Percentiles rank a stretch among this genome's conserved stretches.
Evolutionary conservation across 2,797 vertebrate species (phyloP).

Genomic region (Protonibea diacanthus): DNA sequence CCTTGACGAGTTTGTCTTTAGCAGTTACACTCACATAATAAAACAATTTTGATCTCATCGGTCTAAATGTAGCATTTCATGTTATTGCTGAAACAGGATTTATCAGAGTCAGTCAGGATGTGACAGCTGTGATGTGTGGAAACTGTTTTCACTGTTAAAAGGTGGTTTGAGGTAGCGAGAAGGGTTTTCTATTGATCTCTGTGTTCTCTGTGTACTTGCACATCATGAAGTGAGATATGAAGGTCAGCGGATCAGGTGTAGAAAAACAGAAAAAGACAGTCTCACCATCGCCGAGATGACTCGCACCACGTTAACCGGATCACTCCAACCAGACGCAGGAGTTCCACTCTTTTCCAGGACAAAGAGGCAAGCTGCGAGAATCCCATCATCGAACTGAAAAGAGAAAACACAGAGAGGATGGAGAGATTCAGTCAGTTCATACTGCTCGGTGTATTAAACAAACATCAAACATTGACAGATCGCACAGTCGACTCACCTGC

Average conservation of each 20-base stretch:
- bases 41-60: too few relatives aligned
- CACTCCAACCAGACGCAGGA: slow-evolving; percentile 85
- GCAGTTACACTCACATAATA: too few relatives aligned
- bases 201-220: background rate
- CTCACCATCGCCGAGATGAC: slow-evolving; percentile 92
- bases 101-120: background rate
- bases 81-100: background rate
- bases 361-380: slow-evolving; percentile 87
- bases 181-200: background rate
- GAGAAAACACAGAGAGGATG: background rate
- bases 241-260: background rate
- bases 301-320: slow-evolving; percentile 88
- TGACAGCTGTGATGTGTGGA: background rate
- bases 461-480: too few relatives aligned
- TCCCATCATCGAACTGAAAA: slow-evolving; percentile 86
- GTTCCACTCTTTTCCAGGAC: slow-evolving; percentile 87
- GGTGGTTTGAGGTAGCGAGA: background rate
- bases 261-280: background rate
- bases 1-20: too few relatives aligned
- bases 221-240: slow-evolving; percentile 1
- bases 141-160: background rate
- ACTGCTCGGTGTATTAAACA: background rate
- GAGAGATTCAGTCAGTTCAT: background rate
- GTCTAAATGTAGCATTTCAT: background rate
- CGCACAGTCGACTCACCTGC: slow-evolving; percentile 81